Evolutionary conservation across 2,113 vertebrate species (phyloP).

Genomic region (Pongo abelii): DNA sequence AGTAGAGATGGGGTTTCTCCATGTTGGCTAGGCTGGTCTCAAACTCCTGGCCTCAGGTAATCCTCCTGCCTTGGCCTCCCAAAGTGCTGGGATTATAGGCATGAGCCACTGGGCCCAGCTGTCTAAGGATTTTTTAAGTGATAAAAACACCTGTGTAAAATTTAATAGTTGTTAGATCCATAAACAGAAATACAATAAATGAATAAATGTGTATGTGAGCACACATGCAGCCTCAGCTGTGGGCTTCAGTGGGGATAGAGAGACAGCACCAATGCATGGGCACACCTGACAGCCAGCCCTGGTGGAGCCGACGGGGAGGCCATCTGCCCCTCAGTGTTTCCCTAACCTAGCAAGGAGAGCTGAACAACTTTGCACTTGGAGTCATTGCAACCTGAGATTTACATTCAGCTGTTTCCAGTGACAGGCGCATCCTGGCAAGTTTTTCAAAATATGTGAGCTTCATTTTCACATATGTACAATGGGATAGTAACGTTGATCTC

Average conservation of each 20-base stretch:
- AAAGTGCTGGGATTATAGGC: too few relatives aligned
- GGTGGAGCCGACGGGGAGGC: rapidly evolving
- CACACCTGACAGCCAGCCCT: neutral
- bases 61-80: too few relatives aligned
- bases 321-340: neutral
- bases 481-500: rapidly evolving
- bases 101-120: rapidly evolving
- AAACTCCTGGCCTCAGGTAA: too few relatives aligned
- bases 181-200: rapidly evolving
- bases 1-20: too few relatives aligned
- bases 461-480: neutral
- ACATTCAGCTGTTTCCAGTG: neutral
- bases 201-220: neutral
- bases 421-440: neutral
- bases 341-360: neutral
- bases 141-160: neutral
- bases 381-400: neutral
- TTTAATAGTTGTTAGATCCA: neutral
- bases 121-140: neutral
- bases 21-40: too few relatives aligned
- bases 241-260: rapidly evolving
- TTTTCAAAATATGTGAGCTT: neutral
- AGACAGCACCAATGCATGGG: rapidly evolving
- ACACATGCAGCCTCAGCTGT: neutral
- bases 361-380: neutral